Evolutionary conservation across 2,888 invertebrate species (phyloP).

Genomic region (Luperina nickerlii): DNA sequence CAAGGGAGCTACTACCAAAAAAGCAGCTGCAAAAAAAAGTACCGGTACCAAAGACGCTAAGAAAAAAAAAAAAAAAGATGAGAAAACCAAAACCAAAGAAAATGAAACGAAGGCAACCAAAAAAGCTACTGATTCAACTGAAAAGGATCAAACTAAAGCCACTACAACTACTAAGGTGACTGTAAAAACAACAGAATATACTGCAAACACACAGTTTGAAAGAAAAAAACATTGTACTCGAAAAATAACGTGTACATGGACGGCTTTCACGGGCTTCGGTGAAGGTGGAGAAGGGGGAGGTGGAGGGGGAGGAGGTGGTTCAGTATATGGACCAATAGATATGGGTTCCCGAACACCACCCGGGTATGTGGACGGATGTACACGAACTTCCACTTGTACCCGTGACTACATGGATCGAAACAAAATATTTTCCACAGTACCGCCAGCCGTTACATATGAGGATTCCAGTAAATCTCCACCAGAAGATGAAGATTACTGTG

Average conservation of each 20-base stretch:
- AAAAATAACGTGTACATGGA: conserved; percentile 87
- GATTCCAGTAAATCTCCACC: conserved; percentile 2
- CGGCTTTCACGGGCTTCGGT: conserved; percentile 72
- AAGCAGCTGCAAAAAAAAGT: background rate
- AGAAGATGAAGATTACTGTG: conserved; percentile 85
- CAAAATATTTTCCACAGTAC: conserved; percentile 71
- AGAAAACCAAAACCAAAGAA: background rate
- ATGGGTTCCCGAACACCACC: conserved; percentile 81
- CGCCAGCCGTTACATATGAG: conserved; percentile 26
- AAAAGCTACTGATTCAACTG: too few relatives aligned
- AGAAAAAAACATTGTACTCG: conserved; percentile 83
- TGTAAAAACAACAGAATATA: conserved; percentile 67
- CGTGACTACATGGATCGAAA: conserved; percentile 83
- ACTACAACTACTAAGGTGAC: background rate
- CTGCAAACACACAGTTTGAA: conserved; percentile 78
- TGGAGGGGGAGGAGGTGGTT: conserved; percentile 19
- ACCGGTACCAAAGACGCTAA: too few relatives aligned
- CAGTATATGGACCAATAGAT: conserved; percentile 57
- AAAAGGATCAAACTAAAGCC: background rate
- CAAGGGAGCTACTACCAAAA: background rate
- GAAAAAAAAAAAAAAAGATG: background rate
- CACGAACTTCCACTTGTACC: conserved; percentile 86
- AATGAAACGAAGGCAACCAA: background rate
- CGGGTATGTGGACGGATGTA: conserved; percentile 86
- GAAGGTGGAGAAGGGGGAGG: conserved; percentile 69